Evolutionary conservation across 2,797 vertebrate genomes (phyloP).

Genomic region (Yasuhikotakia modesta): DNA sequence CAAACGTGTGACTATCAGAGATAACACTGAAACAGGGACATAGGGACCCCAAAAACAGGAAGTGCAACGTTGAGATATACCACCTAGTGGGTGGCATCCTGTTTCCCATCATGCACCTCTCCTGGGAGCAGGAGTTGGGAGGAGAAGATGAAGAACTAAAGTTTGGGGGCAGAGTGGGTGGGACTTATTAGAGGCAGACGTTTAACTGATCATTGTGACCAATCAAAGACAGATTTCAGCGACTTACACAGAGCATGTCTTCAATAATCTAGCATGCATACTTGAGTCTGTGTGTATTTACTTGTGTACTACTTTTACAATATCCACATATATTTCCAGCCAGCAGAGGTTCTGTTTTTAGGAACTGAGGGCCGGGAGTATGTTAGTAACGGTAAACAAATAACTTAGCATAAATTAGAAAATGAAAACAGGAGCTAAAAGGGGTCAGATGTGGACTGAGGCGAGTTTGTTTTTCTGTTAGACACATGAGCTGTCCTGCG

Average conservation of each 20-base stretch:
- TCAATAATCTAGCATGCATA: conserved; percentile 28
- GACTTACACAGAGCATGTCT: conserved; percentile 34
- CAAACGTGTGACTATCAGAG: conserved; percentile 12
- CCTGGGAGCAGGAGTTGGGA: conserved; percentile 20
- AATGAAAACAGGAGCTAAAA: conserved; percentile 45
- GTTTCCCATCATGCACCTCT: conserved; percentile 51
- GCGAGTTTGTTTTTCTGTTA: conserved; percentile 57
- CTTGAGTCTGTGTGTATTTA: background rate
- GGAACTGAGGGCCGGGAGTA: conserved; percentile 1
- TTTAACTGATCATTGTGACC: conserved; percentile 62
- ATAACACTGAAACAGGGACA: conserved; percentile 22
- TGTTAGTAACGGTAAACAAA: conserved; percentile 53
- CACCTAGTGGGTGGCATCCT: conserved; percentile 50
- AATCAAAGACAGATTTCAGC: conserved; percentile 51
- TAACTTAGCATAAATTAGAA: conserved; percentile 48
- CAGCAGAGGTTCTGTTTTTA: background rate
- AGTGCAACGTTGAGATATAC: conserved; percentile 35
- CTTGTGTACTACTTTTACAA: conserved; percentile 26
- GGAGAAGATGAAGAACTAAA: background rate
- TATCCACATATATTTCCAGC: background rate
- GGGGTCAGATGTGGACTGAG: conserved; percentile 42
- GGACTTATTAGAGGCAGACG: conserved; percentile 34
- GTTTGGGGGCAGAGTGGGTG: too few species aligned
- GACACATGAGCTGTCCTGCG: conserved; percentile 47
- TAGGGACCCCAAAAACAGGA: conserved; percentile 38